Evolutionary conservation across 2,888 invertebrate genomes (phyloP).

Genomic region (Diarsia rubi): DNA sequence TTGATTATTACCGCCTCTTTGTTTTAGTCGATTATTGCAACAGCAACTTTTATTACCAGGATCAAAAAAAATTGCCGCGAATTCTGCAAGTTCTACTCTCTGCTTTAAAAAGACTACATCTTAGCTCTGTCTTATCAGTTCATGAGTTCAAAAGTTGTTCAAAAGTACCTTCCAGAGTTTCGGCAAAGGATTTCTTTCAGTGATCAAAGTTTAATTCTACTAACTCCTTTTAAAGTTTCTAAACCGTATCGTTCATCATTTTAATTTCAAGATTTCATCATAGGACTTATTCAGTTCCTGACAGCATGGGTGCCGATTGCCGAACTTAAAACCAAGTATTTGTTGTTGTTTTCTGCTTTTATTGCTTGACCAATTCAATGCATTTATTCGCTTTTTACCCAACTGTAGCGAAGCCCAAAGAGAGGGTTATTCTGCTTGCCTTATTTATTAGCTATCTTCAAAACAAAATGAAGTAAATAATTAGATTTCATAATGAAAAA

Average conservation of each 20-base stretch:
- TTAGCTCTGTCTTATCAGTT: no score
- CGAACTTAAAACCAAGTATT: conserved; percentile 17
- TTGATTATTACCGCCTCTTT: no score
- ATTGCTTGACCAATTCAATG: conserved; percentile 9
- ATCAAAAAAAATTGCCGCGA: conserved; percentile 12
- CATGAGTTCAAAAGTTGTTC: neutral
- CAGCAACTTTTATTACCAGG: neutral
- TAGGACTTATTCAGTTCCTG: conserved; percentile 5
- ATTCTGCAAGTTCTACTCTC: neutral
- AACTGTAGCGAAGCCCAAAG: no score
- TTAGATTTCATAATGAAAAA: no score
- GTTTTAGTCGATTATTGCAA: conserved; percentile 31
- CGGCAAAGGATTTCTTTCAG: neutral
- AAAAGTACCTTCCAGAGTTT: conserved; percentile 29
- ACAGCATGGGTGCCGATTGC: neutral
- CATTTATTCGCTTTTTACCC: neutral
- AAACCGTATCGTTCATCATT: neutral
- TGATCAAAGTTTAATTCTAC: neutral
- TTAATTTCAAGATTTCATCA: neutral
- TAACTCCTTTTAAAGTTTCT: neutral
- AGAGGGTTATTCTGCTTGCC: no score
- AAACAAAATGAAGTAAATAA: neutral
- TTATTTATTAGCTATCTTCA: neutral
- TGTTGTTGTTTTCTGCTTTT: conserved; percentile 5
- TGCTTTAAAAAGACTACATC: no score